Percentiles rank a stretch among this genome's conserved stretches.
These are phyloP conservation scores for Branchipolynoe longqiensis DNA, from an alignment of 2,888 invertebrate species.

Conservation along the genomic window DNA sequence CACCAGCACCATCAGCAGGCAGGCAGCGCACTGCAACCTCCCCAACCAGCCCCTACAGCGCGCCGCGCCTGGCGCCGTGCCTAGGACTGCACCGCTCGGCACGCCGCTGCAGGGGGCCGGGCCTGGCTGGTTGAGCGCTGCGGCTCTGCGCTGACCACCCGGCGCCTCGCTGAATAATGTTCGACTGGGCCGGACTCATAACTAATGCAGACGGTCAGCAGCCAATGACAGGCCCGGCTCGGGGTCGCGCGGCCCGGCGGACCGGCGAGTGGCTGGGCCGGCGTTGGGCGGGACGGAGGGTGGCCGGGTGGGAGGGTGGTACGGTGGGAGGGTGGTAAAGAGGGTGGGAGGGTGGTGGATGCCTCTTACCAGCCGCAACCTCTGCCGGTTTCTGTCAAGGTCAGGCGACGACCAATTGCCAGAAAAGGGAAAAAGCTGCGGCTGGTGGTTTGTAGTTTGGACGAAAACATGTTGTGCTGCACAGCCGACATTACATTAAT, in stretches of 20 bases:
- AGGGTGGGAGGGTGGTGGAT: neutral
- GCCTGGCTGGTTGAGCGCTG: too few relatives aligned
- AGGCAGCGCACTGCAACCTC: neutral
- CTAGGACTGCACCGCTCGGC: neutral
- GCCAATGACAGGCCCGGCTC: conserved; percentile 40
- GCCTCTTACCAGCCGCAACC: conserved; percentile 1
- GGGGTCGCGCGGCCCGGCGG: conserved; percentile 3
- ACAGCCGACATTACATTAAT: too few relatives aligned
- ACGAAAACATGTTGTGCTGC: too few relatives aligned
- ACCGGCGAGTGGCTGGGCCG: neutral
- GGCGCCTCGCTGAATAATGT: conserved; percentile 36
- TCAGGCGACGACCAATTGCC: conserved; percentile 28
- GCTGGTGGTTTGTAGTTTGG: neutral
- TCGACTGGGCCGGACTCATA: conserved; percentile 47
- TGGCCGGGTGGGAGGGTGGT: neutral
- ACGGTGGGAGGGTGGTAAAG: neutral
- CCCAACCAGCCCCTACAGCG: neutral
- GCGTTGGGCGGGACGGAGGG: neutral
- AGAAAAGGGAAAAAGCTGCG: neutral
- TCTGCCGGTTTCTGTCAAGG: conserved; percentile 41
- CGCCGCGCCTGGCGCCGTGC: neutral
- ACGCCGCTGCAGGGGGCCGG: neutral
- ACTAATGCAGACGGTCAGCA: conserved; percentile 55
- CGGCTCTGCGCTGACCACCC: conserved; percentile 36
- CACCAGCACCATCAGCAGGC: too few relatives aligned